Conservation (phyloP, 2,888 invertebrate genomes). For the Agrochola litura region DNA sequence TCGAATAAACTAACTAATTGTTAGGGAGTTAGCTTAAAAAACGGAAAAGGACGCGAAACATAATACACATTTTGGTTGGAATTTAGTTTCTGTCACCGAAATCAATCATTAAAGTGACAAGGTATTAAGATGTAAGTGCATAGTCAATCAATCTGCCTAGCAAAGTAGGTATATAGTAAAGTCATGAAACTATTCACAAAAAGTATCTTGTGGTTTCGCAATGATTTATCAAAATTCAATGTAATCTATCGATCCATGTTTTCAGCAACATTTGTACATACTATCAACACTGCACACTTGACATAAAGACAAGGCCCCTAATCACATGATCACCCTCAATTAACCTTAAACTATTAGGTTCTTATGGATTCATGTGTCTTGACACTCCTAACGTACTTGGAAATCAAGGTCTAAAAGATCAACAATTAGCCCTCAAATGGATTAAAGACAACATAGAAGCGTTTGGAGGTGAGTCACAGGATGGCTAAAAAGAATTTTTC, state of each 20-base stretch:
- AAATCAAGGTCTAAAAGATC: too few species aligned
- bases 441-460: too few species aligned
- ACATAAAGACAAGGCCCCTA: constrained; percentile 24
- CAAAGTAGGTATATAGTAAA: too few species aligned
- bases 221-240: constrained; percentile 25
- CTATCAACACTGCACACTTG: constrained; percentile 35
- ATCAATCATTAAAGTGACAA: not conserved
- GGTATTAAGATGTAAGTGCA: not conserved
- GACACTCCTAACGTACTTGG: too few species aligned
- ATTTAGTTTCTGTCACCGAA: not conserved
- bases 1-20: not conserved
- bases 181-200: not conserved
- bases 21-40: not conserved
- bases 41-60: not conserved
- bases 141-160: too few species aligned
- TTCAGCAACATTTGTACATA: constrained; percentile 14
- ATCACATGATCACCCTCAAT: constrained; percentile 12
- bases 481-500: too few species aligned
- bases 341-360: too few species aligned
- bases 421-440: too few species aligned
- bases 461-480: too few species aligned
- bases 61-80: not conserved
- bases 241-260: constrained; percentile 21
- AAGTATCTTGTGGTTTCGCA: constrained; percentile 8
- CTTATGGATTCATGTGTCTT: too few species aligned